These are phyloP conservation scores for Leucosticte australis DNA, from an alignment of 2,113 vertebrate genomes.

Conservation along the genomic window DNA sequence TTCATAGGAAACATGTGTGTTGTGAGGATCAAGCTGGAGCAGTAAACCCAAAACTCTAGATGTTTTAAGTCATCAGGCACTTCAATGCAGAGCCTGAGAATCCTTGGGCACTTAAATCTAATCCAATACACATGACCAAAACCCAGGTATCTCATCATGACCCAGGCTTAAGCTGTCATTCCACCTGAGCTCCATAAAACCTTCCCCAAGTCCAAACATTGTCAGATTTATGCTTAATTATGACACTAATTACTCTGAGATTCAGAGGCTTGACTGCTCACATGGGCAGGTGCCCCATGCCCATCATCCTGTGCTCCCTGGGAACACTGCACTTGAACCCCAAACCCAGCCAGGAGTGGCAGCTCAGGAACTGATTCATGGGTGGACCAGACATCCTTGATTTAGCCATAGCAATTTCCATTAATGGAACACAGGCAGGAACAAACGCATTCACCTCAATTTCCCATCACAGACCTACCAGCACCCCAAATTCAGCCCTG, in stretches of 20 bases:
- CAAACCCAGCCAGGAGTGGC: not conserved
- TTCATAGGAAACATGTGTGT: not conserved
- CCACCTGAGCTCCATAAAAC: not conserved
- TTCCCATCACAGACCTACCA: not conserved
- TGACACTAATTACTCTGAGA: not conserved
- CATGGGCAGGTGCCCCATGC: accelerated
- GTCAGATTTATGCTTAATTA: not conserved
- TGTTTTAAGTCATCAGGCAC: not conserved
- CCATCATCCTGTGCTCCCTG: not conserved
- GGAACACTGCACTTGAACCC: not conserved
- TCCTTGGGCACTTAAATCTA: not conserved
- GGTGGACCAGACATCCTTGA: not conserved
- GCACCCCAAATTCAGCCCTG: not conserved
- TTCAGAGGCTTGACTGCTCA: not conserved
- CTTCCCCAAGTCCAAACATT: not conserved
- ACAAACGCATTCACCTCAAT: not conserved
- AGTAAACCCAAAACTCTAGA: not conserved
- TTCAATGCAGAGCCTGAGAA: not conserved
- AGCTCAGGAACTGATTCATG: not conserved
- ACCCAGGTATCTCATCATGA: not conserved
- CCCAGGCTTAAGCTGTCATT: not conserved
- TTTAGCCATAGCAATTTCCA: not conserved
- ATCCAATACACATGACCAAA: not conserved
- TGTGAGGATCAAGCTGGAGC: not conserved
- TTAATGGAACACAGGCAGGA: not conserved